Conservation (phyloP, 1,140 invertebrate species). For the Atta colombica region DNA sequence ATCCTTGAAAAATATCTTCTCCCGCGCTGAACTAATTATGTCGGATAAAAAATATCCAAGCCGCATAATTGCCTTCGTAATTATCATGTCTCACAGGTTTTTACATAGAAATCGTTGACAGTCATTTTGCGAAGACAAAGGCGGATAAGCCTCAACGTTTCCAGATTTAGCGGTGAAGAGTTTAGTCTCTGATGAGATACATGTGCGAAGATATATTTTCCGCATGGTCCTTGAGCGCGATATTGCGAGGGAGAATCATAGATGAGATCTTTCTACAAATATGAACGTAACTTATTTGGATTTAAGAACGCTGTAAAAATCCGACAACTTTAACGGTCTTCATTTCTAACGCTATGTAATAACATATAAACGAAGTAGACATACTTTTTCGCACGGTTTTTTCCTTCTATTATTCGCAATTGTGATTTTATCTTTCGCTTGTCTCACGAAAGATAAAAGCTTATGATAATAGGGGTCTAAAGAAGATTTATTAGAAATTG, state of each 20-base stretch:
- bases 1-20: neutral
- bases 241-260: neutral
- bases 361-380: neutral
- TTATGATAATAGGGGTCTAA: neutral
- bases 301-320: neutral
- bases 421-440: neutral
- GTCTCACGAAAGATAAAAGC: neutral
- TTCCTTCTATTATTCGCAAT: neutral
- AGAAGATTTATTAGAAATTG: neutral
- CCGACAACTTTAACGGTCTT: slow-evolving; percentile 19
- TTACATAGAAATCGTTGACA: slow-evolving; percentile 15
- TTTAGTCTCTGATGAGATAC: neutral
- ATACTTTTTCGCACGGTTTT: neutral
- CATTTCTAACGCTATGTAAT: neutral
- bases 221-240: neutral
- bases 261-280: neutral
- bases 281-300: slow-evolving; percentile 1
- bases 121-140: neutral
- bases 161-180: slow-evolving; percentile 23
- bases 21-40: neutral
- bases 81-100: neutral
- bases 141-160: neutral
- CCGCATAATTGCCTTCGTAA: neutral
- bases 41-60: neutral
- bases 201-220: neutral